phyloP scores from a whole-genome alignment of 2,888 invertebrate species.

The Sericinus montela region DNA sequence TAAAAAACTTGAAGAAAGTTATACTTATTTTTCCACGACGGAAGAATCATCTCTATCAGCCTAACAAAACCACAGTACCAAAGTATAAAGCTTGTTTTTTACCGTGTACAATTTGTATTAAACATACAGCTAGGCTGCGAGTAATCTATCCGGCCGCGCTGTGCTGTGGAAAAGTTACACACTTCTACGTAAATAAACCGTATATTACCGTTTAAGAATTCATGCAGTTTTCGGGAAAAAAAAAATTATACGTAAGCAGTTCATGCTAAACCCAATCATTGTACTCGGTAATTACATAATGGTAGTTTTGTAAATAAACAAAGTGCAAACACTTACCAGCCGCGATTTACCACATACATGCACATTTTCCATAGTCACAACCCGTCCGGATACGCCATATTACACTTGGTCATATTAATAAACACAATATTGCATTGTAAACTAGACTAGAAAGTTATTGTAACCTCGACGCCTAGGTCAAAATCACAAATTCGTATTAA shows the following conservation, averaged over 20 bases:
- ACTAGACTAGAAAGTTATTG: slow-evolving; percentile 27
- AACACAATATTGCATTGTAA: slow-evolving; percentile 48
- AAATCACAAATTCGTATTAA: slow-evolving; percentile 40
- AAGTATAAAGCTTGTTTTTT: slow-evolving; percentile 36
- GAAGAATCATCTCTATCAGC: slow-evolving; percentile 24
- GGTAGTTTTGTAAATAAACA: slow-evolving; percentile 6
- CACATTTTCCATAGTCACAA: slow-evolving; percentile 71
- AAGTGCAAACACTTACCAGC: slow-evolving; percentile 53
- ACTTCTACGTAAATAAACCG: slow-evolving; percentile 27
- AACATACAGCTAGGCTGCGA: slow-evolving; percentile 34
- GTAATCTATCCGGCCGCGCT: slow-evolving; percentile 49
- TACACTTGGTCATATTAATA: slow-evolving; percentile 43
- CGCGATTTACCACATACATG: slow-evolving; percentile 44
- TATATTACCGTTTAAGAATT: slow-evolving; percentile 3
- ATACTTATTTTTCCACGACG: too few species aligned
- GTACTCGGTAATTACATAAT: slow-evolving; percentile 9
- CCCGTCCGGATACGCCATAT: slow-evolving; percentile 61
- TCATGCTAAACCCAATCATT: slow-evolving; percentile 41
- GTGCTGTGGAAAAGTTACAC: slow-evolving; percentile 57
- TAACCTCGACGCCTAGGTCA: slow-evolving; percentile 28
- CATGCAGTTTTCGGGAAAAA: slow-evolving; percentile 30
- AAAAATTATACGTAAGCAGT: too few species aligned
- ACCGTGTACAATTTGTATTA: slow-evolving; percentile 45
- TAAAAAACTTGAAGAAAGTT: too few species aligned
- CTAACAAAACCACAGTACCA: slow-evolving; percentile 37